Percentiles rank a stretch among this genome's conserved stretches.
Evolutionary conservation across 2,797 vertebrate genomes (phyloP).

Genomic region (Triplophysa yarkandensis): DNA sequence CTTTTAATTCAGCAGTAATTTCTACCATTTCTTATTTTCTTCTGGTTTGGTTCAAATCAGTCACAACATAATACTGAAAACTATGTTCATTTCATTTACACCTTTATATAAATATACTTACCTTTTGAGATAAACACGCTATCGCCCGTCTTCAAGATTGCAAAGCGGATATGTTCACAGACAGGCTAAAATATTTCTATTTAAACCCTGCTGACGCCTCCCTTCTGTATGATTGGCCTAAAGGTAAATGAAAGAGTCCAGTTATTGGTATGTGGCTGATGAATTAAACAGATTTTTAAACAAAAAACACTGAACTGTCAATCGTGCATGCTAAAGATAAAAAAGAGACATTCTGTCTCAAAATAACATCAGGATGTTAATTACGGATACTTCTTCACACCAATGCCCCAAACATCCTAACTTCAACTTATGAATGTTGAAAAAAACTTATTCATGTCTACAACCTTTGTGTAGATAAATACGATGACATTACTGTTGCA

Average conservation of each 20-base stretch:
- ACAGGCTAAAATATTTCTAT: conserved; percentile 60
- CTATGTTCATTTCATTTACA: background rate
- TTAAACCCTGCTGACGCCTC: conserved; percentile 68
- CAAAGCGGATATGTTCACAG: conserved; percentile 61
- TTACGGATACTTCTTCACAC: too few species aligned
- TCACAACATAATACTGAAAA: background rate
- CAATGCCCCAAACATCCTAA: too few species aligned
- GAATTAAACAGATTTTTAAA: conserved; percentile 49
- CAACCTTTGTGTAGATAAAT: background rate
- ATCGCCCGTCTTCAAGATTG: conserved; percentile 15
- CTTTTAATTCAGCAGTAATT: too few species aligned
- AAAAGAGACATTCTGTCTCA: background rate
- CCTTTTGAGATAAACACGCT: conserved; percentile 11
- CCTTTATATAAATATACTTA: conserved; percentile 28
- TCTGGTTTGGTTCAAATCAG: too few species aligned
- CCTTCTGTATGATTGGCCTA: conserved; percentile 73
- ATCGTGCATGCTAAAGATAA: background rate
- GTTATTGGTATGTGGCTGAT: conserved; percentile 48
- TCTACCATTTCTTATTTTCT: too few species aligned
- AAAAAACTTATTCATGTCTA: too few species aligned
- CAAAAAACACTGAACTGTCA: background rate
- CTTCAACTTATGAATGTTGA: background rate
- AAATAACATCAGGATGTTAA: background rate
- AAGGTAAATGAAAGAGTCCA: conserved; percentile 55
- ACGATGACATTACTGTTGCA: background rate